Evolutionary conservation across 1,140 invertebrate genomes (phyloP).

Genomic region (Drosophila orena): DNA sequence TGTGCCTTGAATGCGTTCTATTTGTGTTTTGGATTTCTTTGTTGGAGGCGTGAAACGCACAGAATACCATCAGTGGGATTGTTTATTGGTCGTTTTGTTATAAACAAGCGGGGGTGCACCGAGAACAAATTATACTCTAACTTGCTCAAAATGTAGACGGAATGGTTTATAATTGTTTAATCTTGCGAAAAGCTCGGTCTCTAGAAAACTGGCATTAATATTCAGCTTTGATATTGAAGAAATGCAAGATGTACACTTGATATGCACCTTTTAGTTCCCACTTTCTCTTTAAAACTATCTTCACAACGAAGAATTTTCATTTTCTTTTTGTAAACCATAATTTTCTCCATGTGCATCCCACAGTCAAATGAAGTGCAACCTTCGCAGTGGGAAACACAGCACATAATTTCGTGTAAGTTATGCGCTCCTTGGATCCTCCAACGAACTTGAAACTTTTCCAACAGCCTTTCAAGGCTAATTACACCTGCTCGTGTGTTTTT

Average conservation of each 20-base stretch:
- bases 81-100: conserved; percentile 35
- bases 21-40: conserved; percentile 29
- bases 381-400: conserved; percentile 51
- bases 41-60: not conserved
- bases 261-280: no score
- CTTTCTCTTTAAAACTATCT: no score
- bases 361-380: conserved; percentile 32
- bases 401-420: conserved; percentile 61
- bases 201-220: no score
- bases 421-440: conserved; percentile 53
- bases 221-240: no score
- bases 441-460: conserved; percentile 63
- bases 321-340: no score
- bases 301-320: no score
- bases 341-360: not conserved
- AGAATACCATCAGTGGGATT: conserved; percentile 15
- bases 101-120: conserved; percentile 3
- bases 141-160: not conserved
- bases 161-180: no score
- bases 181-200: no score
- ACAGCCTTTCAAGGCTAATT: conserved; percentile 65
- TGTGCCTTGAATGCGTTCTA: conserved; percentile 19
- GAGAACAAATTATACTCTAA: not conserved
- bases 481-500: conserved; percentile 53
- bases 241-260: no score